Percentiles rank a stretch among this genome's conserved stretches.
Conservation (phyloP, 2,113 vertebrate genomes). For the Gnathonemus longibarbis region DNA sequence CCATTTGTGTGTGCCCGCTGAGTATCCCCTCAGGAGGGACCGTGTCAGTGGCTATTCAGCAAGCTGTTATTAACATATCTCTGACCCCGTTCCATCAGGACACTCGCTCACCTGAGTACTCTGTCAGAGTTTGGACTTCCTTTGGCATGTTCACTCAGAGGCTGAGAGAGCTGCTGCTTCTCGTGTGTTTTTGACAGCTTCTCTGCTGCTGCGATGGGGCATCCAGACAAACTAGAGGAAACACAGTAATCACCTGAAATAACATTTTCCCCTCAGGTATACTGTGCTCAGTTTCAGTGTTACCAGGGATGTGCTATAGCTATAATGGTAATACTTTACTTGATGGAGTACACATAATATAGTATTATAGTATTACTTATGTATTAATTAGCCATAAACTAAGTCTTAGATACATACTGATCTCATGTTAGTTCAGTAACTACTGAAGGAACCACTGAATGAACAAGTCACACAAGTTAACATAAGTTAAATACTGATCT, state of each 20-base stretch:
- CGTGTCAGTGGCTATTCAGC: too few relatives aligned
- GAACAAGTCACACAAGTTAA: too few relatives aligned
- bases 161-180: slow-evolving; percentile 74
- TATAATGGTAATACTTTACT: neutral
- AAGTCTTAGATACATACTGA: too few relatives aligned
- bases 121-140: slow-evolving; percentile 80
- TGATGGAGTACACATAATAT: too few relatives aligned
- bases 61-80: too few relatives aligned
- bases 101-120: slow-evolving; percentile 76
- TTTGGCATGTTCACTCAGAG: slow-evolving; percentile 75
- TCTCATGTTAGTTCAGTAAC: too few relatives aligned
- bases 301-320: neutral
- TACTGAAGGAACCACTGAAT: too few relatives aligned
- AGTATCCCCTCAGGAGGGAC: too few relatives aligned
- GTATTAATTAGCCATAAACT: too few relatives aligned
- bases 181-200: slow-evolving; percentile 92
- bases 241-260: neutral
- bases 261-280: neutral
- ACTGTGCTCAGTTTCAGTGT: neutral
- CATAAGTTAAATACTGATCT: too few relatives aligned
- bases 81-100: neutral
- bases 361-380: too few relatives aligned
- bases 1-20: too few relatives aligned
- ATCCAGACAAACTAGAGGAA: slow-evolving; percentile 82
- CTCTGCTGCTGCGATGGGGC: slow-evolving; percentile 94